Base-by-base conservation (phyloP, 2,888 invertebrate genomes). In the Chrysotoxum bicinctum region DNA sequence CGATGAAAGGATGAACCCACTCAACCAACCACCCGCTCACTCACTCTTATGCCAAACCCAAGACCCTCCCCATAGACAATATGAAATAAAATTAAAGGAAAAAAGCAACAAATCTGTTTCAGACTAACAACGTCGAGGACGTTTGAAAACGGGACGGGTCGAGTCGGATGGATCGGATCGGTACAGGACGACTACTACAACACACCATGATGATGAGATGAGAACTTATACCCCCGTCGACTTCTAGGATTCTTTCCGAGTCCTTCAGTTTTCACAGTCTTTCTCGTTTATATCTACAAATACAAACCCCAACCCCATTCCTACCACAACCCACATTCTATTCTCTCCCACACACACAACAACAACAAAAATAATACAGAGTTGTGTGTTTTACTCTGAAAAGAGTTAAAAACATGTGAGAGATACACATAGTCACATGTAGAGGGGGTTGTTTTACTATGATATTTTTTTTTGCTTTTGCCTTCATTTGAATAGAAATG, bases 71-170 rank as follows among this genome's bases (percentile, higher is more conserved):
- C 14, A 35, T 45, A 54, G 12, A 52, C 43, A 79, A 70, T 58
- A 37, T 70, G 52, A 72, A 83, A 78, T 74, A 75, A 83, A 83
- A 70, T 78, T 70, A 50, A 75, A 83, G 62, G 48, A 40, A 78
- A 69, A 75, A 75, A 70, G 84, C 84, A 84, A 79, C 84, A 79
- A 84, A 84, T 79, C 75, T 68, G 52, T 75, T 84, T 84, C 66
- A 84, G 84, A 75, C 79, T 45, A 54, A 82, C 66, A 50, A 52
- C 75, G 52, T 64, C 60, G 62, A 45, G 43, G 52, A 68, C 48
- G 37, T 64, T 19, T 35, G 76, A 64, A 30, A 56, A 69, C 56
- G 35, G 54, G 32, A 19, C 9, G 26, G 3, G 7, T 26, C 26
- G 3, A 26, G 26, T 26, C 26, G 26, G 26, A 26, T 26, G 26